Percentiles rank a stretch among this genome's conserved stretches.
Evolutionary conservation across 2,888 invertebrate genomes (phyloP).

Genomic region (Caenorhabditis sp.): DNA sequence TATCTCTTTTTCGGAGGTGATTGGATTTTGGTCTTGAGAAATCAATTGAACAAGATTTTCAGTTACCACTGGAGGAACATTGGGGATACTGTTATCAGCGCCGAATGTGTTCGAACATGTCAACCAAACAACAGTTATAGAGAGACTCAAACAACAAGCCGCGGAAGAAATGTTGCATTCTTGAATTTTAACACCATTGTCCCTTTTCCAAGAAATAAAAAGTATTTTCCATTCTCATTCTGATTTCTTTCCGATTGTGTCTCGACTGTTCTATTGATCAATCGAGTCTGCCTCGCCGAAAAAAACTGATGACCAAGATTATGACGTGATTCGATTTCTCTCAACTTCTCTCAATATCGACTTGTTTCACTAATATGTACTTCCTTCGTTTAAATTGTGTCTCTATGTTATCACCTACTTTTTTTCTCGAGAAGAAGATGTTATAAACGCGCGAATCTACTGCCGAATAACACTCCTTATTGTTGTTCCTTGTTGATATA

Average conservation of each 20-base stretch:
- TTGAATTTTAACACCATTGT: constrained; percentile 9
- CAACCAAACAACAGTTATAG: constrained; percentile 77
- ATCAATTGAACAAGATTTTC: background rate
- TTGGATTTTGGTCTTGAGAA: background rate
- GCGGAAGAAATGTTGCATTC: constrained; percentile 65
- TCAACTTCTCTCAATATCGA: background rate
- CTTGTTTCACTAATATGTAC: constrained; percentile 60
- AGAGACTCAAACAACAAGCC: constrained; percentile 67
- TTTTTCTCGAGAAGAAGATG: constrained; percentile 11
- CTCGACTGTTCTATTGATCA: constrained; percentile 50
- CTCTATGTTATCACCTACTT: constrained; percentile 12
- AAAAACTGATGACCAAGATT: constrained; percentile 29
- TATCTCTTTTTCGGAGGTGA: constrained; percentile 84
- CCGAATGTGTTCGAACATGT: constrained; percentile 85
- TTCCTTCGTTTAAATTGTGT: constrained; percentile 45
- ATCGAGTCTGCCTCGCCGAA: background rate
- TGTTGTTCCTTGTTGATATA: constrained; percentile 23
- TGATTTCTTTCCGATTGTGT: constrained; percentile 48
- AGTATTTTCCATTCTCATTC: background rate
- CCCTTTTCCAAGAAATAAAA: background rate
- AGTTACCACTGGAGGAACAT: constrained; percentile 72
- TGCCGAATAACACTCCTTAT: constrained; percentile 10
- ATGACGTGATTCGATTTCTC: constrained; percentile 46
- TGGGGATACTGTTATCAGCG: constrained; percentile 84
- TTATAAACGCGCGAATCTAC: constrained; percentile 35